Conservation (phyloP, 2,888 invertebrate genomes). For the Platycheirus albimanus region DNA sequence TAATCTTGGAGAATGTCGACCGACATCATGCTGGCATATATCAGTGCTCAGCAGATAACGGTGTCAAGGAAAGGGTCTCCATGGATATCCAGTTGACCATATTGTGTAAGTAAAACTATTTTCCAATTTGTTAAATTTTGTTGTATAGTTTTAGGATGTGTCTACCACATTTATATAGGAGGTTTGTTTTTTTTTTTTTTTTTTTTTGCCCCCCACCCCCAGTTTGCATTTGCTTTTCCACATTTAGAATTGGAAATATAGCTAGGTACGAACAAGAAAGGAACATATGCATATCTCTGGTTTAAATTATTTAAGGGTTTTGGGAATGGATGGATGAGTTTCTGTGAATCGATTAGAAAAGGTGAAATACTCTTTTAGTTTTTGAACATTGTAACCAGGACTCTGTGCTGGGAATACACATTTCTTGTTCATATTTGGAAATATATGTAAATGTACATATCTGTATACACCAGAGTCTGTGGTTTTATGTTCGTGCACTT, state of each 20-base stretch:
- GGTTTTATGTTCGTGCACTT: no score
- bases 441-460: no score
- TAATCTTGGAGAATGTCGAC: conserved; percentile 84
- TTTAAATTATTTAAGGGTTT: neutral
- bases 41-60: conserved; percentile 84
- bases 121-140: conserved; percentile 62
- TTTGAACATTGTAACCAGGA: neutral
- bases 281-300: no score
- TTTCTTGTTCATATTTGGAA: no score
- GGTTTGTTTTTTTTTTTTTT: no score
- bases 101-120: conserved; percentile 82
- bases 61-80: conserved; percentile 84
- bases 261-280: no score
- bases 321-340: neutral
- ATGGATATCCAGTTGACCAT: conserved; percentile 84
- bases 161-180: neutral
- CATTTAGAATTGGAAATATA: neutral
- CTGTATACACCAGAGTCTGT: no score
- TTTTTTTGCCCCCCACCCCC: no score
- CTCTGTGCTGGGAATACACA: no score
- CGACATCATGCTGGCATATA: conserved; percentile 84
- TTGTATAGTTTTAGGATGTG: neutral
- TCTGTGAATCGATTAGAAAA: neutral
- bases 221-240: neutral
- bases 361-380: neutral